phyloP scores from a whole-genome alignment of 2,888 invertebrate species.

The Adela reaumurella region DNA sequence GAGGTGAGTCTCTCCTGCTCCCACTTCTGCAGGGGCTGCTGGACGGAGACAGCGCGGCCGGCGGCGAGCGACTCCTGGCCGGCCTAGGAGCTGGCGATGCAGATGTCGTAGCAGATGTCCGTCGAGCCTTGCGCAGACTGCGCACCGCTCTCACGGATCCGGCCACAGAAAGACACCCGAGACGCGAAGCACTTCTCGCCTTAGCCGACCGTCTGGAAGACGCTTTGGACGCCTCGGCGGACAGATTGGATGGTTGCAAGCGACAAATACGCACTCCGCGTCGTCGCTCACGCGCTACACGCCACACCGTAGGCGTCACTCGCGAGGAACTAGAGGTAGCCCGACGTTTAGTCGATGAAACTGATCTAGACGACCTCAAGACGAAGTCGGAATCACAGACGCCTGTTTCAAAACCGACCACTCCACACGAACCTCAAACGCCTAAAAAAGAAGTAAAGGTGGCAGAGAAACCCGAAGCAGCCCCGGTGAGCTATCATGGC shows the following conservation, averaged over 20 bases:
- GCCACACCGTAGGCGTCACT: conserved; percentile 83
- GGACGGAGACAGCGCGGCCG: conserved; percentile 31
- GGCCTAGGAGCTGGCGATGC: conserved; percentile 53
- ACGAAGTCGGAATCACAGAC: conserved; percentile 27
- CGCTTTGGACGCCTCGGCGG: conserved; percentile 37
- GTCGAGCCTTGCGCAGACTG: conserved; percentile 70
- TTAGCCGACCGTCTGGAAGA: conserved; percentile 69
- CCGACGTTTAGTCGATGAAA: conserved; percentile 68
- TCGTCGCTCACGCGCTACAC: conserved; percentile 58
- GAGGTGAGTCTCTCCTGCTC: conserved; percentile 75
- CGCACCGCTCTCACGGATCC: conserved; percentile 66
- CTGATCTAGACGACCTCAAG: conserved; percentile 32
- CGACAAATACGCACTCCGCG: conserved; percentile 48
- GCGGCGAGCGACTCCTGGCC: conserved; percentile 35
- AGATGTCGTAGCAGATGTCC: conserved; percentile 70
- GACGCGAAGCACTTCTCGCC: conserved; percentile 60
- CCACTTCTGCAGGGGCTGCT: conserved; percentile 66
- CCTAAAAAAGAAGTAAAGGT: conserved; percentile 31
- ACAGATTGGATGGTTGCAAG: conserved; percentile 35
- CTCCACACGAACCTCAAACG: conserved; percentile 24
- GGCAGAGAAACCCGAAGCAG: conserved; percentile 17
- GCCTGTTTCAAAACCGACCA: conserved; percentile 21
- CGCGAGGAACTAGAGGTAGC: conserved; percentile 78
- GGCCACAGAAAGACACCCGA: conserved; percentile 42
- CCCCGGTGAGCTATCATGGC: conserved; percentile 22